Evolutionary conservation across 2,113 vertebrate species (phyloP), one percentile per base, ranked within the genome.

Genomic region (Philantomba maxwellii): DNA sequence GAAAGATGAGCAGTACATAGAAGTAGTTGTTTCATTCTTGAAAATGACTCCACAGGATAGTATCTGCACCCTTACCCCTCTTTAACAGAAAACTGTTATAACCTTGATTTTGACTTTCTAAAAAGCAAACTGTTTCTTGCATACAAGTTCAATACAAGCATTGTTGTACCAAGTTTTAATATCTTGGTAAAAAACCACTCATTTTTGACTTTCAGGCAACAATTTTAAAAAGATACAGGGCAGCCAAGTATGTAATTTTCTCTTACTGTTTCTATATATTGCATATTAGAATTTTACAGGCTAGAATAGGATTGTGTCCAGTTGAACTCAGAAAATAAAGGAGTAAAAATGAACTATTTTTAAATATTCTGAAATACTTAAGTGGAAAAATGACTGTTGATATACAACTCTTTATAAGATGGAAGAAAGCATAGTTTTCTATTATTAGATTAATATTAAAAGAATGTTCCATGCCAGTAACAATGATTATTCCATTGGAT

Each of bases 361-460:
- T 64, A 58, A 96, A 87, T 96, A 84, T 87, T 36, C 6, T 23
- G 87, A 92, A 57, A 62, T 75, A 51, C 49, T 2, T 77, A 66
- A 49, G 3, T 64, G 19, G 39, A 95, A 95, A 30, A 91, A 47
- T 90, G 28, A 84, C 28, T 11, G 92, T 45, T 43, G 43, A 87
- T 84, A 95, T 64, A 36, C 0, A 45, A 3, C 43, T 95, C 15
- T 82, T 78, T 80, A 45, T 84, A 81, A 84, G 89, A 43, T n/a
- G 4, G 7, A 88, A 95, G n/a, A 93, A 78, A 92, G 83, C 0
- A 73, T 49, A 14, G 21, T 95, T 93, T 90, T 82, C 21, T 95
- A 19, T 64, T 58, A 83, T 75, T 91, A 78, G 85, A 12, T 87
- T 73, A 53, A 87, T 8, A 66, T 60, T 90, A 7, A 89, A 64